phyloP scores from a whole-genome alignment of 2,888 invertebrate species.

The Archips xylosteana region DNA sequence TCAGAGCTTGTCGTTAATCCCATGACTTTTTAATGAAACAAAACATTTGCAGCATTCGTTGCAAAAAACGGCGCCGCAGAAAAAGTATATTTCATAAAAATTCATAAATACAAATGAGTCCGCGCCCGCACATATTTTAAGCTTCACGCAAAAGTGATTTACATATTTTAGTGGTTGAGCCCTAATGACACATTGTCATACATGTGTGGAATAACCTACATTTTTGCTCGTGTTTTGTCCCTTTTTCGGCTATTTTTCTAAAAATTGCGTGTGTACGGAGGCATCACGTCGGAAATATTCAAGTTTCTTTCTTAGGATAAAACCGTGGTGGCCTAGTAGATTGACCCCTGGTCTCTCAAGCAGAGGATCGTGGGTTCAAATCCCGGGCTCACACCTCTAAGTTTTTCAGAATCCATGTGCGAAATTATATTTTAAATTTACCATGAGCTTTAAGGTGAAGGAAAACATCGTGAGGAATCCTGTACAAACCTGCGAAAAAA shows the following conservation, averaged over 20 bases:
- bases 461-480: too few species aligned
- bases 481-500: too few species aligned
- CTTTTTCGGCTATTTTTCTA: background rate
- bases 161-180: conserved; percentile 42
- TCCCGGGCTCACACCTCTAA: too few species aligned
- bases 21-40: background rate
- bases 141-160: conserved; percentile 44
- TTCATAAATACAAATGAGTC: conserved; percentile 42
- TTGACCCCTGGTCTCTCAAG: too few species aligned
- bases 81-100: conserved; percentile 38
- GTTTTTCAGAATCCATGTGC: too few species aligned
- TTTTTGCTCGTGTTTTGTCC: background rate
- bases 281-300: background rate
- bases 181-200: conserved; percentile 40
- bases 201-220: conserved; percentile 9
- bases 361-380: too few species aligned
- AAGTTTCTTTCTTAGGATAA: too few species aligned
- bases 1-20: background rate
- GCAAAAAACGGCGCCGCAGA: conserved; percentile 6
- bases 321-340: too few species aligned
- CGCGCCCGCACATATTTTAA: conserved; percentile 41
- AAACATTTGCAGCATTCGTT: conserved; percentile 1
- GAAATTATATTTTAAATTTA: too few species aligned
- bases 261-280: too few species aligned
- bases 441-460: too few species aligned